These are phyloP conservation scores for Microtus ochrogaster DNA, from an alignment of 2,113 vertebrate genomes.

Conservation along the genomic window DNA sequence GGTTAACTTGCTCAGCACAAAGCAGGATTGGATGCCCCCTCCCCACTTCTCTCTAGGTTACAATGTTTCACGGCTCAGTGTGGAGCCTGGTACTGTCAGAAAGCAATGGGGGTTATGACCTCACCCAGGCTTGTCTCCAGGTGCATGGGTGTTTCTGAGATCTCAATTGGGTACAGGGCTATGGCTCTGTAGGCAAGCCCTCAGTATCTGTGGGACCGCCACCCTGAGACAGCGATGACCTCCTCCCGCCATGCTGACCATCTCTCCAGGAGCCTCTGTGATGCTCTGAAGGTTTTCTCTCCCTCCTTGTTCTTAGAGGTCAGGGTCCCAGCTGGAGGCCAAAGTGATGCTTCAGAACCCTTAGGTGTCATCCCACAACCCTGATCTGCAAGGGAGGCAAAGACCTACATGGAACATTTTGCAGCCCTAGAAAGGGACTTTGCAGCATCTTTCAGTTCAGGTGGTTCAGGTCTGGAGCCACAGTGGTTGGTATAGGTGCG, in stretches of 20 bases:
- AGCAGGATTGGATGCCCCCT: not conserved
- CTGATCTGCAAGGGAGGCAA: not conserved
- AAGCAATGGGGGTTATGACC: not conserved
- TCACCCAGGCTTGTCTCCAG: too few relatives aligned
- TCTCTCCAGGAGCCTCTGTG: not conserved
- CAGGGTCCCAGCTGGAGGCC: not conserved
- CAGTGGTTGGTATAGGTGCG: not conserved
- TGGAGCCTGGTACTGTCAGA: not conserved
- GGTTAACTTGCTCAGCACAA: not conserved
- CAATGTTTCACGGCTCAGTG: not conserved
- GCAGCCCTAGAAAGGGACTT: not conserved
- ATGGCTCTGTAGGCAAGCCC: not conserved
- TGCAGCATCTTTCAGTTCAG: not conserved
- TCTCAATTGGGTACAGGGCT: not conserved
- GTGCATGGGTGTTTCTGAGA: rapidly evolving
- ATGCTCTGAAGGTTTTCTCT: not conserved
- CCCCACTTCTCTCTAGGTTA: not conserved
- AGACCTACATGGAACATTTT: rapidly evolving
- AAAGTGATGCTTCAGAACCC: rapidly evolving
- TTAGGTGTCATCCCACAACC: rapidly evolving
- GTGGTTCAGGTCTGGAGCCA: not conserved
- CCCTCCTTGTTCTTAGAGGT: not conserved
- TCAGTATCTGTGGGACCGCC: too few relatives aligned
- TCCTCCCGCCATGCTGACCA: not conserved
- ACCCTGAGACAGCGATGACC: not conserved